phyloP scores from a whole-genome alignment of 2,797 vertebrate genomes.

The Glossophaga mutica region DNA sequence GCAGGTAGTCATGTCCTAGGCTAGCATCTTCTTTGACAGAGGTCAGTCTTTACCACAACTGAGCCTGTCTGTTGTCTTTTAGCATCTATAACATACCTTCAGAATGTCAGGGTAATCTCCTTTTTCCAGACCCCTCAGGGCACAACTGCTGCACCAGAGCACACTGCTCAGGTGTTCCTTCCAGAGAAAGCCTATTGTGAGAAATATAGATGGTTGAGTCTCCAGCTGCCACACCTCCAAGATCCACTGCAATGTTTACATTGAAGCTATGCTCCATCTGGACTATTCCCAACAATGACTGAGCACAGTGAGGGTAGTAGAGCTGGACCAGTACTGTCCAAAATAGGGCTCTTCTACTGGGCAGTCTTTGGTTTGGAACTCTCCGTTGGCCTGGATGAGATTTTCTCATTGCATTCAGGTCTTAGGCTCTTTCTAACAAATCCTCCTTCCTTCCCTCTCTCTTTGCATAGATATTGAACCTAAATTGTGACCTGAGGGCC shows the following conservation, averaged over 20 bases:
- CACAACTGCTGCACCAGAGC: neutral
- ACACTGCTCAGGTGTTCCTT: neutral
- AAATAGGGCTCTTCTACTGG: neutral
- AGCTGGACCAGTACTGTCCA: neutral
- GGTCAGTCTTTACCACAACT: neutral
- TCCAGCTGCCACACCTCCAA: neutral
- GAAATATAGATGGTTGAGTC: neutral
- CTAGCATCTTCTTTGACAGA: neutral
- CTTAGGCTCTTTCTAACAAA: neutral
- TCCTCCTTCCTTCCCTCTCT: neutral
- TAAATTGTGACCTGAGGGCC: neutral
- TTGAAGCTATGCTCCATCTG: neutral
- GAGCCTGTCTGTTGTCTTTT: neutral
- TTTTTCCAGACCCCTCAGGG: neutral
- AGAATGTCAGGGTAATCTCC: neutral
- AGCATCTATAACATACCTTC: neutral
- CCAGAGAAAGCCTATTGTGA: neutral
- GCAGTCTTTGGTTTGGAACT: neutral
- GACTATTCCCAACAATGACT: neutral
- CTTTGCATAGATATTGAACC: neutral
- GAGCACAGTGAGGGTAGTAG: neutral
- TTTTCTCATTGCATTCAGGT: neutral
- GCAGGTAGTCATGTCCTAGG: neutral
- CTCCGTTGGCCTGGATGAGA: neutral
- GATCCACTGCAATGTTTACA: neutral